Base-by-base conservation (phyloP, 2,113 vertebrate genomes). In the Aramus guarauna region DNA sequence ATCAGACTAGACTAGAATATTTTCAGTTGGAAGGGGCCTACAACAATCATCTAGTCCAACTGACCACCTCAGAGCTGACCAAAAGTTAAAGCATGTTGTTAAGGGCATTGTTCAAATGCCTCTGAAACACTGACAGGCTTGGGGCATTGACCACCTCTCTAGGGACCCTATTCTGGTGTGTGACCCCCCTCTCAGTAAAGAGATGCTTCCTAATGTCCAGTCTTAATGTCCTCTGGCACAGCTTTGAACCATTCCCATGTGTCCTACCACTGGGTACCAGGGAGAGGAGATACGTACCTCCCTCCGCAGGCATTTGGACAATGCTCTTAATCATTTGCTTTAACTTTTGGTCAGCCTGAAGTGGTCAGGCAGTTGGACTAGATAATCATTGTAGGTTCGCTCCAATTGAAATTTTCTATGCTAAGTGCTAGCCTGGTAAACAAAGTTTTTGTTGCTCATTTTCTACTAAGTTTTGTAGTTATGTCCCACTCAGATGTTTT, bases 361-460 rank as follows among this genome's bases (percentile, higher is more conserved):
- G 6, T 11, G 8, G 17, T 66, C 32, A 63, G 26, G 32, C 20
- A 72, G 48, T 15, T n/a, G 32, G 37, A 68, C 18, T 43, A 73
- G 20, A 85, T n/a, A 11, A 53, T 29, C 0, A 0, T 0, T 56
- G 14, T 4, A 59, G 48, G 55, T n/a, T 21, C 7, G n/a, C n/a
- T 77, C 20, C 32, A 89, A 34, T 3, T 22, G 37, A 78, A 60
- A 83, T 47, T 66, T n/a, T 55, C 29, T 43, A 18, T 39, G 39
- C 34, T 59, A 74, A 62, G 30, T 50, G 23, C 41, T 63, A 27
- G 4, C 6, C 12, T 39, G 4, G 5, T 50, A 59, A 83, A 66
- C n/a, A 15, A 75, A 47, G 5, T 15, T 9, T 11, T 24, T 45
- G 17, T 41, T 63, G 58, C 30, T 60, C 32, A 45, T 68, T 68